Evolutionary conservation across 2,113 vertebrate species (phyloP).

Genomic region (Vulpes ferrilata): DNA sequence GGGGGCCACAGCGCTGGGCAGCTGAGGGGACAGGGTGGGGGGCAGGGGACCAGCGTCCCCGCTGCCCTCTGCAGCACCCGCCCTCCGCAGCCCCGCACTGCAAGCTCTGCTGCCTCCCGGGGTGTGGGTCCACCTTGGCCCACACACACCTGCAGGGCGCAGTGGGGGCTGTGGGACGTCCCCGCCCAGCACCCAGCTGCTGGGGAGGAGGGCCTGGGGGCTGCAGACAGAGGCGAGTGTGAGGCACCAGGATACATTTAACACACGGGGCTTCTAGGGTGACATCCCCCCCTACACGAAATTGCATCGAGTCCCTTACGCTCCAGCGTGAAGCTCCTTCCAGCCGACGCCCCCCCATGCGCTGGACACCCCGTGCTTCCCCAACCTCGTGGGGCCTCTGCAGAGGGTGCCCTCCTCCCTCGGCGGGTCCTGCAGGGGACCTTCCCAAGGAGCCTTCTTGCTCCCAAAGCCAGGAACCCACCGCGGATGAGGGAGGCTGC

Average conservation of each 20-base stretch:
- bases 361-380: too few relatives aligned
- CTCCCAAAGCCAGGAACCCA: rapidly evolving
- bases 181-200: rapidly evolving
- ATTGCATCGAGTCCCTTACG: too few relatives aligned
- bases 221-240: not conserved
- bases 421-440: not conserved
- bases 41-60: not conserved
- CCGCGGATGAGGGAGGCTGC: rapidly evolving
- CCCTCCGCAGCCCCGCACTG: not conserved
- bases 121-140: not conserved
- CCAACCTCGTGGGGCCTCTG: not conserved
- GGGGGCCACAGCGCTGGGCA: not conserved
- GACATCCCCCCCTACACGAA: rapidly evolving
- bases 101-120: not conserved
- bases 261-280: not conserved
- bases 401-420: rapidly evolving
- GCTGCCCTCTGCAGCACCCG: not conserved
- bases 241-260: not conserved
- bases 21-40: not conserved
- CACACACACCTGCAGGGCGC: not conserved
- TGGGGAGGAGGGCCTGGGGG: too few relatives aligned
- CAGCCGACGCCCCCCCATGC: rapidly evolving
- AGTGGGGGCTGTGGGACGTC: not conserved
- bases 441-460: not conserved
- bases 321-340: not conserved